These are phyloP conservation scores for Mactromeris polynyma DNA, from an alignment of 2,888 invertebrate genomes.

Conservation along the genomic window DNA sequence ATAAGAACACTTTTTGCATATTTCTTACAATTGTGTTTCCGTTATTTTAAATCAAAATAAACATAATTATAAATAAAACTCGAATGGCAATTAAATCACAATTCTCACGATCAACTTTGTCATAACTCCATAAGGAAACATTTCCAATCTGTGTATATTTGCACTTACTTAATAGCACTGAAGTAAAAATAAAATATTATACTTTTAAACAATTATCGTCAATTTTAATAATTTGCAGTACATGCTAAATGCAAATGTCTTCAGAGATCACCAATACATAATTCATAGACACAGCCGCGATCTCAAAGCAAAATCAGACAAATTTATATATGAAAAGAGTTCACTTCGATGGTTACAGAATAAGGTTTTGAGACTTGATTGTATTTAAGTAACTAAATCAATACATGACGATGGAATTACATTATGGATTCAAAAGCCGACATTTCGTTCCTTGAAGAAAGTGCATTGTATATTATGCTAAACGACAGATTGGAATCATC, in stretches of 20 bases:
- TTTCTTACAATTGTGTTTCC: background rate
- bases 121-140: background rate
- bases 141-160: background rate
- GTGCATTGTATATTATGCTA: background rate
- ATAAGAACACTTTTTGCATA: slow-evolving; percentile 4
- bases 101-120: background rate
- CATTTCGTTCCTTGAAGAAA: background rate
- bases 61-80: background rate
- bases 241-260: too few relatives aligned
- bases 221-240: too few relatives aligned
- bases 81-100: background rate
- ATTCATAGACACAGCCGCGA: background rate
- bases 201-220: too few relatives aligned
- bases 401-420: slow-evolving; percentile 7
- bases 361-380: background rate
- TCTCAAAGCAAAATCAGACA: background rate
- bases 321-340: background rate
- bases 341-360: background rate
- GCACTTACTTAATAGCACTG: too few relatives aligned
- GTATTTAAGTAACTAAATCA: background rate
- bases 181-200: too few relatives aligned
- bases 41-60: background rate
- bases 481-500: background rate
- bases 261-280: background rate
- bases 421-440: background rate